Conservation (phyloP, 2,113 vertebrate species). For the Dromas ardeola region DNA sequence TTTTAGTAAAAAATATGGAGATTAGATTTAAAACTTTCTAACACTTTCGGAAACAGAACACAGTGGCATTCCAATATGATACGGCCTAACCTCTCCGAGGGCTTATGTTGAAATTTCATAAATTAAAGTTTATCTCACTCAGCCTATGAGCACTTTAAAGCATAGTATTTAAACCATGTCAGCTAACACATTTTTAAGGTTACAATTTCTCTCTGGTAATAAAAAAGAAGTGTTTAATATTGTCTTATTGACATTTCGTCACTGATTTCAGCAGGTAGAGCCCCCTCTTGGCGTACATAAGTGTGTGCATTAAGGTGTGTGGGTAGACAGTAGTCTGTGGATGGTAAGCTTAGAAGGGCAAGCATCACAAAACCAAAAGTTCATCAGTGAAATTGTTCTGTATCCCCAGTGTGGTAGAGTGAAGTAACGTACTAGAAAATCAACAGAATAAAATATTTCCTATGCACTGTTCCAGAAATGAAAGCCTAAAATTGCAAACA, state of each 20-base stretch:
- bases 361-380: background rate
- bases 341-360: background rate
- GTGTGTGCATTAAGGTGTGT: background rate
- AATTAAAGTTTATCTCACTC: background rate
- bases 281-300: background rate
- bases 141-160: background rate
- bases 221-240: background rate
- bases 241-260: background rate
- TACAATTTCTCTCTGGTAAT: background rate
- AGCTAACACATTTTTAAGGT: background rate
- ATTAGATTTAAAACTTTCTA: background rate
- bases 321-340: background rate
- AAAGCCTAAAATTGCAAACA: background rate
- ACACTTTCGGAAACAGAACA: background rate
- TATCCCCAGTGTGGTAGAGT: background rate
- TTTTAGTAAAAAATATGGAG: background rate
- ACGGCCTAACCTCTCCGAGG: background rate
- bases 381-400: background rate
- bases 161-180: background rate
- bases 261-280: background rate
- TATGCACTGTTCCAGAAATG: background rate
- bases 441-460: background rate
- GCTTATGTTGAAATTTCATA: background rate
- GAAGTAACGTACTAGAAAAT: background rate
- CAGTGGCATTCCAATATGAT: background rate